Conservation (phyloP, 2,888 invertebrate genomes). For the Phaonia tiefii region DNA sequence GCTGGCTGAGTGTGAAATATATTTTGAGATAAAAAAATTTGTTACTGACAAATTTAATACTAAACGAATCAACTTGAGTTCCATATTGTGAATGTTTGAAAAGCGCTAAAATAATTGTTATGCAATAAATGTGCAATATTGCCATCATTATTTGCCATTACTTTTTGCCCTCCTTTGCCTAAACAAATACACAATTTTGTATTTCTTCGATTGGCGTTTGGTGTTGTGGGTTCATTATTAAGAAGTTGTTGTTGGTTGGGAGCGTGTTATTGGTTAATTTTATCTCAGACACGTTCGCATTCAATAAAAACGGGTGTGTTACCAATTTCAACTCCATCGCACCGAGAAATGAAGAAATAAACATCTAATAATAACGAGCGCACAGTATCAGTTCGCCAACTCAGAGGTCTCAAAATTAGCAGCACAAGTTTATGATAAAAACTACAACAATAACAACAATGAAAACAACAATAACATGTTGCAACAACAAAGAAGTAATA, state of each 20-base stretch:
- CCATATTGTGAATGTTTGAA: slow-evolving; percentile 22
- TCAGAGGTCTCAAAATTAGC: slow-evolving; percentile 31
- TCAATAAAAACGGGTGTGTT: slow-evolving; percentile 47
- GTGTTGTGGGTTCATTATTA: slow-evolving; percentile 6
- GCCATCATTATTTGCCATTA: slow-evolving; percentile 31
- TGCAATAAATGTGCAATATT: slow-evolving; percentile 55
- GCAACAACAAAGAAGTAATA: too few relatives aligned
- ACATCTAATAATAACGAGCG: slow-evolving; percentile 30
- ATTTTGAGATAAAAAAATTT: too few relatives aligned
- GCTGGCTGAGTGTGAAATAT: too few relatives aligned
- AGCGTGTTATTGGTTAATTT: slow-evolving; percentile 31
- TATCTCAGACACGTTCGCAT: slow-evolving; percentile 55
- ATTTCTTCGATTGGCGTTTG: slow-evolving; percentile 8
- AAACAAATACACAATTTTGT: slow-evolving; percentile 48
- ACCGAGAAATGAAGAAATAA: slow-evolving; percentile 25
- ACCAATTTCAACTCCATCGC: slow-evolving; percentile 37
- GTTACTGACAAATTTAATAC: slow-evolving; percentile 23
- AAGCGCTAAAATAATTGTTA: slow-evolving; percentile 40
- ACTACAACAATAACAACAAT: slow-evolving; percentile 29
- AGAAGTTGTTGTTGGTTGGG: slow-evolving; percentile 29
- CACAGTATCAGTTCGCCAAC: slow-evolving; percentile 20
- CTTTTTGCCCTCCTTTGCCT: too few relatives aligned
- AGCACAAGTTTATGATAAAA: slow-evolving; percentile 29
- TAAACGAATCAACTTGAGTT: slow-evolving; percentile 36
- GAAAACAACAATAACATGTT: slow-evolving; percentile 39